phyloP scores from a whole-genome alignment of 1,140 invertebrate genomes.

The Pseudobourletiella spinata region DNA sequence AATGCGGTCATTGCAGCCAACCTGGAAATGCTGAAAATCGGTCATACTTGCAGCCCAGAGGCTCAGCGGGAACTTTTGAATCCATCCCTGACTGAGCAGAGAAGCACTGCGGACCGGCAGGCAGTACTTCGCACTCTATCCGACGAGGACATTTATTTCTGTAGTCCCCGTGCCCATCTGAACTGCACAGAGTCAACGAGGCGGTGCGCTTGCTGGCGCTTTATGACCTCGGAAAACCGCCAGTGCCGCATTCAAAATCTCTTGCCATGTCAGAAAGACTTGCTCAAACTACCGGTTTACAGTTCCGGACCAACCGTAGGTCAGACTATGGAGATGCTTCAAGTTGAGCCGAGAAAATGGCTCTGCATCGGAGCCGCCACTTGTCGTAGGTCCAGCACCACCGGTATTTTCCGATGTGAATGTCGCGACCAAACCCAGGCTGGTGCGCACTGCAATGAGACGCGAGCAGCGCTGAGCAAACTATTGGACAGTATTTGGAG shows the following conservation, averaged over 20 bases:
- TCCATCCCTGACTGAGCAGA: not conserved
- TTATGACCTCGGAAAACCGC: not conserved
- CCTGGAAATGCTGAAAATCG: not conserved
- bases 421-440: not conserved
- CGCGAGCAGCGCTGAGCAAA: not conserved
- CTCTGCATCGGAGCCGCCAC: not conserved
- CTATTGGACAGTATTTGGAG: no score
- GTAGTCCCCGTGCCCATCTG: not conserved
- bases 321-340: not conserved
- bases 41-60: not conserved
- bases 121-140: not conserved
- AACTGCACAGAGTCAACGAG: not conserved
- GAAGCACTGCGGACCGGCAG: not conserved
- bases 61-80: not conserved
- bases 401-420: not conserved
- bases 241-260: not conserved
- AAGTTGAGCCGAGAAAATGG: not conserved
- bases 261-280: not conserved
- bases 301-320: not conserved
- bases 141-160: not conserved
- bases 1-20: not conserved
- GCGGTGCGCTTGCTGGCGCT: not conserved
- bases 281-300: not conserved
- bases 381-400: not conserved
- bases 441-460: not conserved